Conservation (phyloP, 2,113 vertebrate species). For the Mustelus asterias region DNA sequence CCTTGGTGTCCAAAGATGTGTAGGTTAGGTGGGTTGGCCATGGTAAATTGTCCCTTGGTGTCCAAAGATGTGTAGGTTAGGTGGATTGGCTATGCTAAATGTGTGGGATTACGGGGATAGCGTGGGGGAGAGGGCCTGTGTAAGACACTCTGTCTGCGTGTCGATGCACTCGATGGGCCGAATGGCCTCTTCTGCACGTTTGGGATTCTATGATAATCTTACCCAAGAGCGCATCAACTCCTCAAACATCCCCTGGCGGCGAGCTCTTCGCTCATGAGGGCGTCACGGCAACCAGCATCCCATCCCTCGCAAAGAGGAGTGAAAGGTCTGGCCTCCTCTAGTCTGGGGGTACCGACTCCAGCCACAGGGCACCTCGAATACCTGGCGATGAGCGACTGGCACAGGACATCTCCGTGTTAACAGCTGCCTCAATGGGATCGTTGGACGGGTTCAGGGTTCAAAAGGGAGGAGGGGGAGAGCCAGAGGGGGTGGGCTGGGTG, state of each 20-base stretch:
- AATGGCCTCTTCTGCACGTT: no score
- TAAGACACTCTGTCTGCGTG: no score
- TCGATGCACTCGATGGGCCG: no score
- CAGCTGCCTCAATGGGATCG: neutral
- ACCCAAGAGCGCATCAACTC: neutral
- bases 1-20: no score
- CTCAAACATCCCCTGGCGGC: no score
- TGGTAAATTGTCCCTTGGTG: no score
- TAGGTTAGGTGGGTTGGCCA: no score
- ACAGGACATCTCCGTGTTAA: neutral
- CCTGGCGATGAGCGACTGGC: neutral
- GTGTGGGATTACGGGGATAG: no score
- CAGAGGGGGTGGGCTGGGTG: neutral
- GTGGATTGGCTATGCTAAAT: no score
- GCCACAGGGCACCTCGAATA: no score
- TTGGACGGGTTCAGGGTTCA: neutral
- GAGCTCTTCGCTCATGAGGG: neutral
- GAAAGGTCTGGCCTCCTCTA: neutral
- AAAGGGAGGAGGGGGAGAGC: neutral
- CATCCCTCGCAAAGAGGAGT: neutral
- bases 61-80: no score
- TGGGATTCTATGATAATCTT: neutral
- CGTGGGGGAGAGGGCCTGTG: no score
- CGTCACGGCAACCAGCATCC: neutral
- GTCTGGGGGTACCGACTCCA: neutral